Evolutionary conservation across 2,797 vertebrate genomes (phyloP).

Genomic region (Melanotaenia trifasciata): DNA sequence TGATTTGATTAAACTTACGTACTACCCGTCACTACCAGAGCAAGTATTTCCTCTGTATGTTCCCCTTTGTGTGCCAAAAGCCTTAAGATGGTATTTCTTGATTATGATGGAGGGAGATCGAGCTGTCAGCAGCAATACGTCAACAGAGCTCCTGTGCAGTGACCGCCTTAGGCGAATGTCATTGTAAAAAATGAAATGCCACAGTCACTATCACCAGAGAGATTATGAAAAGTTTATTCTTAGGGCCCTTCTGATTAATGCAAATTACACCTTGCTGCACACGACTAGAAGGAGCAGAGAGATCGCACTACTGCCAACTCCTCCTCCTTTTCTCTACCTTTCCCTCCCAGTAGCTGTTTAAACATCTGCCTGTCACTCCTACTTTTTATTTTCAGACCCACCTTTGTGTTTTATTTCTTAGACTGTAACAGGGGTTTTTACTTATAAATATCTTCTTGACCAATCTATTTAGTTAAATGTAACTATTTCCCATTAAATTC

Average conservation of each 20-base stretch:
- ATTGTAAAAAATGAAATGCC: constrained; percentile 48
- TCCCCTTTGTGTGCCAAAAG: constrained; percentile 29
- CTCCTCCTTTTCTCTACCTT: constrained; percentile 21
- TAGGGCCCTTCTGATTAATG: constrained; percentile 72
- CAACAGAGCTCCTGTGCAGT: constrained; percentile 45
- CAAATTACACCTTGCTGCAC: constrained; percentile 71
- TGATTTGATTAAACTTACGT: constrained; percentile 8
- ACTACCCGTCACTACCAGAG: not conserved
- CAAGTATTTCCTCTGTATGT: constrained; percentile 8
- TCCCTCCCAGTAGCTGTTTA: constrained; percentile 21
- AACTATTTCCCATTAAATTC: not conserved
- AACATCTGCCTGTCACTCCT: constrained; percentile 21
- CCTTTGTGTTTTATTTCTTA: not conserved
- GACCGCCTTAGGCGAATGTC: constrained; percentile 43
- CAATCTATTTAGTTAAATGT: not conserved
- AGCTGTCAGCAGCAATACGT: constrained; percentile 71
- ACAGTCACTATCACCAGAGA: constrained; percentile 6
- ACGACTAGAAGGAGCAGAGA: constrained; percentile 43
- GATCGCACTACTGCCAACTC: constrained; percentile 11
- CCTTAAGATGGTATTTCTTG: constrained; percentile 41
- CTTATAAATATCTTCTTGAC: not conserved
- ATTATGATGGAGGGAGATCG: constrained; percentile 66
- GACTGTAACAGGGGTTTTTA: not conserved
- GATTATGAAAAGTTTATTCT: constrained; percentile 70
- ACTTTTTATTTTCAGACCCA: constrained; percentile 12